Evolutionary conservation across 2,888 invertebrate species (phyloP), one percentile per base, ranked within the genome.

Genomic region (Adelphocoris suturalis): DNA sequence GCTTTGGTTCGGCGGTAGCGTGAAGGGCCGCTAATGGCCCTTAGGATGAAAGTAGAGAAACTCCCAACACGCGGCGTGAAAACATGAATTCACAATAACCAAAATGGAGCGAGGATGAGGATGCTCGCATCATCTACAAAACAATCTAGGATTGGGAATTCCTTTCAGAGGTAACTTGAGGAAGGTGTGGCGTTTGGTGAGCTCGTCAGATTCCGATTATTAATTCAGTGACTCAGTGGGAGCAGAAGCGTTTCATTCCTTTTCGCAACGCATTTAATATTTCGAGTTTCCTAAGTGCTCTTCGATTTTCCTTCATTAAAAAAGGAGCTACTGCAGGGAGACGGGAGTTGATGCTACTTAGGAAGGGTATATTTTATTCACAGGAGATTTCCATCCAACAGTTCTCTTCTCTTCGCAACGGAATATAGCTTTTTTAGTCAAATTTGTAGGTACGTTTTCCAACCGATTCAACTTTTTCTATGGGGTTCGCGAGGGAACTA

Each of bases 301-400:
- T 57, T 86, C 86, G 86, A 86, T 86, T 84, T 81, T 61, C 86
- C 86, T 86, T 46, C 86, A 68, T 86, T 86, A 86, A 86, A 86
- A 86, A 61, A 37, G 23, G 68, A 61, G 46, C 86, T 47, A 19
- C 46, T 86, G 37, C 23, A 61, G 37, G 27, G 47, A 46, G 86
- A 61, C 13, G n/a, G 14, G 86, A 61, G 68, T 68, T 86, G 61
- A 86, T 86, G 47, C 61, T 46, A 68, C 86, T 86, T 46, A 68
- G 68, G 68, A 84, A 86, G 61, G 75, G 68, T 86, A 86, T 68
- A 86, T 86, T 86, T 86, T 86, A 86, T 86, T 86, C 86, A 86
- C 75, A 9, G 46, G 47, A 86, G 61, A 86, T 86, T 61, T 61
- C 86, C 47, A 68, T 12, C 86, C 86, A 68, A n/a, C 68, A 68